These are phyloP conservation scores for Diachrysia chrysitis DNA, from an alignment of 2,888 invertebrate species.

Conservation along the genomic window DNA sequence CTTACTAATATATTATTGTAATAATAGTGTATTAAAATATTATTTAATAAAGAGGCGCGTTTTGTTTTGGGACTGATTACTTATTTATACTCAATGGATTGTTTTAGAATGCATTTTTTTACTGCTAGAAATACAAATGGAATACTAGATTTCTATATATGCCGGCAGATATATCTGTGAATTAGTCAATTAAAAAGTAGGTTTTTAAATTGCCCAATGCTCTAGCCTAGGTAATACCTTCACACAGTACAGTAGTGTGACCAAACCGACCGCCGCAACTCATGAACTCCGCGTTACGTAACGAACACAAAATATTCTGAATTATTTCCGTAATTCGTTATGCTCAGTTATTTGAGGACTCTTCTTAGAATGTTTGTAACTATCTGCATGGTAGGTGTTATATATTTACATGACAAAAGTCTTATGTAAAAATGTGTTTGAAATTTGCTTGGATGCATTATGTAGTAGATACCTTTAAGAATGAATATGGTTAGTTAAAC, in stretches of 20 bases:
- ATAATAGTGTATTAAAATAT: too few relatives aligned
- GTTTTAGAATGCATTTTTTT: too few relatives aligned
- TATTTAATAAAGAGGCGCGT: too few relatives aligned
- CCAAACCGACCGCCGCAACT: not conserved
- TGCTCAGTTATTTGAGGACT: not conserved
- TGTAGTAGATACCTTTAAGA: too few relatives aligned
- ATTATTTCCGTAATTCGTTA: not conserved
- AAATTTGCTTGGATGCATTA: not conserved
- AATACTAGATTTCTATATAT: not conserved
- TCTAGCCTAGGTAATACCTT: not conserved
- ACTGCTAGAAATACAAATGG: too few relatives aligned
- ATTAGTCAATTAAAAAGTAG: slow-evolving; percentile 2
- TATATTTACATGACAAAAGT: slow-evolving; percentile 1
- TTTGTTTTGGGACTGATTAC: too few relatives aligned
- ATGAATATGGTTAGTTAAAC: not conserved
- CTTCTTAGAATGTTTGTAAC: not conserved
- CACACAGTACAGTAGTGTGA: not conserved
- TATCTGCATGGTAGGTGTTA: not conserved
- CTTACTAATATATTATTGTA: too few relatives aligned
- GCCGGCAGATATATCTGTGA: too few relatives aligned
- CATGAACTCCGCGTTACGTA: not conserved
- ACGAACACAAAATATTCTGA: not conserved
- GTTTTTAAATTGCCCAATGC: not conserved
- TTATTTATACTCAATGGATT: too few relatives aligned
- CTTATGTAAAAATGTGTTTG: not conserved